phyloP scores from a whole-genome alignment of 2,113 vertebrate species.

The Lampris megalopsis region DNA sequence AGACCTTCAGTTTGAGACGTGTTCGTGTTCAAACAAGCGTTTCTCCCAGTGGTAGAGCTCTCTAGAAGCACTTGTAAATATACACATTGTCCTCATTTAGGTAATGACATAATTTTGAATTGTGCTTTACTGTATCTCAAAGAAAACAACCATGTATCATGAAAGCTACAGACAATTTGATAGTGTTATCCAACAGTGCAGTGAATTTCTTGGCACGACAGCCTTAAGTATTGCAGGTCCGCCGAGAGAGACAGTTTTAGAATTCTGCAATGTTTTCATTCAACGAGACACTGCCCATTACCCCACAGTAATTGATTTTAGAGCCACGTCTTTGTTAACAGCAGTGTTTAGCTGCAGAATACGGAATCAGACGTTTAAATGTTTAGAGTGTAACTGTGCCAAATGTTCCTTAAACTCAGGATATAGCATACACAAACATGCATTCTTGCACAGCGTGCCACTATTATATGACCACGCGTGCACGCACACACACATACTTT shows the following conservation, averaged over 20 bases:
- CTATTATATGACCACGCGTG: neutral
- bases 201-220: too few species aligned
- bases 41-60: too few species aligned
- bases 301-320: constrained; percentile 35
- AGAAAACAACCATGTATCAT: neutral
- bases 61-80: too few species aligned
- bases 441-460: neutral
- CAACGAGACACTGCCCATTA: constrained; percentile 18
- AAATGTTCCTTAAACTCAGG: constrained; percentile 19
- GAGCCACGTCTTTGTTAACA: neutral
- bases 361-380: constrained; percentile 33
- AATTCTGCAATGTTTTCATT: constrained; percentile 38
- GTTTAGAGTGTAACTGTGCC: constrained; percentile 41
- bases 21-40: neutral
- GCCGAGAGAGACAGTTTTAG: neutral
- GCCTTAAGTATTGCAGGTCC: too few species aligned
- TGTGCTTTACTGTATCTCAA: too few species aligned
- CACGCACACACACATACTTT: constrained; percentile 18
- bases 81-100: too few species aligned
- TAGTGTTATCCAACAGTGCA: too few species aligned
- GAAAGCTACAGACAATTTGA: too few species aligned
- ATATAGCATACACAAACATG: neutral
- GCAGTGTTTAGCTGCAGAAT: constrained; percentile 36
- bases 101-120: too few species aligned
- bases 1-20: neutral